A percentile compares a stretch with the other conserved stretches of the same genome.
Evolutionary conservation across 1,140 invertebrate species (phyloP).

Genomic region (Atta cephalotes): DNA sequence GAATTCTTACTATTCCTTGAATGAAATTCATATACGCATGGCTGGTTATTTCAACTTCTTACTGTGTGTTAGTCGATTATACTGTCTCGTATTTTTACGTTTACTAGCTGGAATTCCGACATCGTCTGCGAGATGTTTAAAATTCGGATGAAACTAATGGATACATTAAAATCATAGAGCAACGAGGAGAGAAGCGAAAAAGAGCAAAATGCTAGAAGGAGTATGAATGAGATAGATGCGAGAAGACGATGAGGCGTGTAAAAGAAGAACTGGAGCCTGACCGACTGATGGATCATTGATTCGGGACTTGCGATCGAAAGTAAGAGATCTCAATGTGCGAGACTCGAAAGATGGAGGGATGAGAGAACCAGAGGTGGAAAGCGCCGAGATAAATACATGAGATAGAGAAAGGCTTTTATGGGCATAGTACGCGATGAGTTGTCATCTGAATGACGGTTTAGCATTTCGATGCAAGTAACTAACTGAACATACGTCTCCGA

Average conservation of each 20-base stretch:
- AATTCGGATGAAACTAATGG: slow-evolving; percentile 62
- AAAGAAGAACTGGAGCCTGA: slow-evolving; percentile 78
- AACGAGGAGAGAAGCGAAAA: slow-evolving; percentile 7
- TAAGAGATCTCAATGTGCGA: slow-evolving; percentile 49
- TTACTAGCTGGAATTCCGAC: background rate
- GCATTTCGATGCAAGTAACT: slow-evolving; percentile 79
- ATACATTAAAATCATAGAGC: slow-evolving; percentile 46
- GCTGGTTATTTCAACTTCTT: background rate
- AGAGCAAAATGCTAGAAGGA: slow-evolving; percentile 17
- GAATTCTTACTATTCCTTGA: slow-evolving; percentile 15
- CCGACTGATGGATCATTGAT: slow-evolving; percentile 55
- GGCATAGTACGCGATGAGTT: background rate
- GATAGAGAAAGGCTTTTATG: slow-evolving; percentile 31
- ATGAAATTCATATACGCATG: background rate
- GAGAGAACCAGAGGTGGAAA: slow-evolving; percentile 8
- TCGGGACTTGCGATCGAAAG: slow-evolving; percentile 59
- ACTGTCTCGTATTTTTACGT: background rate
- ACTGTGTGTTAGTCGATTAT: background rate
- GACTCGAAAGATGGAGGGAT: background rate
- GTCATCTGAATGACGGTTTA: slow-evolving; percentile 52
- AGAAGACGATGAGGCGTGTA: slow-evolving; percentile 20
- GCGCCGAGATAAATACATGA: background rate
- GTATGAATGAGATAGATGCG: slow-evolving; percentile 25
- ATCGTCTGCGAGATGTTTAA: slow-evolving; percentile 23
- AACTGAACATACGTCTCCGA: slow-evolving; percentile 75